phyloP scores from a whole-genome alignment of 2,113 vertebrate species.

The Scytalopus superciliaris region DNA sequence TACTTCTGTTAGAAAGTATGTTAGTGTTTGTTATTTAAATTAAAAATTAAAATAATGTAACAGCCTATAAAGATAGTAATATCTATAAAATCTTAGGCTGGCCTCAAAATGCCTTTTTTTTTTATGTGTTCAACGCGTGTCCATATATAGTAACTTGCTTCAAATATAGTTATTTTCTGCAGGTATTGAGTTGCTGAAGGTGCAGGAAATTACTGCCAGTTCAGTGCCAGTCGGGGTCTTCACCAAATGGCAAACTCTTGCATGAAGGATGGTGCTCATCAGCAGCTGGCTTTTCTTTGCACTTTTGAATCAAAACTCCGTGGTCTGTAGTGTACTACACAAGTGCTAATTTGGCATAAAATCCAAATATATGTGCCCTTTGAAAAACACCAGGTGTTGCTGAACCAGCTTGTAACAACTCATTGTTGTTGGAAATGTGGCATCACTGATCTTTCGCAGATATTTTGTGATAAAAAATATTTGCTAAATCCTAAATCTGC shows the following conservation, averaged over 20 bases:
- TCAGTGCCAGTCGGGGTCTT: background rate
- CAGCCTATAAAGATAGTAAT: background rate
- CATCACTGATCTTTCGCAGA: background rate
- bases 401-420: background rate
- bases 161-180: conserved; percentile 20
- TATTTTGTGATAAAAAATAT: background rate
- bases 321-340: background rate
- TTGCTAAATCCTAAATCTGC: background rate
- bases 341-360: background rate
- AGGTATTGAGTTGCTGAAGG: background rate
- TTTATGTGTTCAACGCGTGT: background rate
- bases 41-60: background rate
- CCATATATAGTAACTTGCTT: background rate
- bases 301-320: background rate
- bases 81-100: background rate
- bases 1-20: background rate
- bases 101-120: background rate
- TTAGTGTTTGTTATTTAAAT: background rate
- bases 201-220: background rate
- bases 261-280: background rate
- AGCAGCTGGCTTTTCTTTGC: background rate
- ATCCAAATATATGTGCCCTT: background rate
- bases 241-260: background rate
- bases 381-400: background rate
- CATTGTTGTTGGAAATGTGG: background rate